These are phyloP conservation scores for Pseudomyrmex pallidus DNA, from an alignment of 1,140 invertebrate species.

Conservation along the genomic window DNA sequence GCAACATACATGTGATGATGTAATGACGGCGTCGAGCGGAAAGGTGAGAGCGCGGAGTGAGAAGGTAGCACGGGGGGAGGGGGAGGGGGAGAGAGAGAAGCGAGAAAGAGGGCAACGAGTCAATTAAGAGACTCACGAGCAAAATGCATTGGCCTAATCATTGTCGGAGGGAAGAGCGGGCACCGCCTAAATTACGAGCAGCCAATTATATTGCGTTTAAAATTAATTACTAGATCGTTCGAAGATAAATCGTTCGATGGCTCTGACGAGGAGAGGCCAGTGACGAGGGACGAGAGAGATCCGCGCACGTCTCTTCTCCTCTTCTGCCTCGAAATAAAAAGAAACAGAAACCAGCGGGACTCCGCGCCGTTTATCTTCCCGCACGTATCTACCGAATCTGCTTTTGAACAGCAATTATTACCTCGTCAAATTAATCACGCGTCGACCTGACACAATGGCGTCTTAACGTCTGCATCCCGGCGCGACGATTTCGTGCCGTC, in stretches of 20 bases:
- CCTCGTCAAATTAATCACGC: constrained; percentile 74
- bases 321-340: constrained; percentile 25
- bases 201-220: constrained; percentile 79
- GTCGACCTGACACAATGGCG: constrained; percentile 61
- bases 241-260: constrained; percentile 72
- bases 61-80: constrained; percentile 21
- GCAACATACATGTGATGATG: constrained; percentile 3
- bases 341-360: constrained; percentile 9
- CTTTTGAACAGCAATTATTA: constrained; percentile 70
- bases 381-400: constrained; percentile 64
- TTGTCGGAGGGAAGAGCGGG: constrained; percentile 4
- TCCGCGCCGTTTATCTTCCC: constrained; percentile 69
- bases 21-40: constrained; percentile 45
- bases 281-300: constrained; percentile 63
- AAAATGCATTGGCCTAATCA: constrained; percentile 67
- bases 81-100: not conserved
- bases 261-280: constrained; percentile 59
- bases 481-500: constrained; percentile 36
- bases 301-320: not conserved
- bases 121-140: constrained; percentile 72
- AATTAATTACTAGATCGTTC: constrained; percentile 78
- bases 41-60: constrained; percentile 28
- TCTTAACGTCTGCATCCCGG: constrained; percentile 63
- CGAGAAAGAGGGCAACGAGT: constrained; percentile 65
- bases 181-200: constrained; percentile 73